These are phyloP conservation scores for Drosophila paulistorum DNA, from an alignment of 1,140 invertebrate genomes.

Conservation along the genomic window DNA sequence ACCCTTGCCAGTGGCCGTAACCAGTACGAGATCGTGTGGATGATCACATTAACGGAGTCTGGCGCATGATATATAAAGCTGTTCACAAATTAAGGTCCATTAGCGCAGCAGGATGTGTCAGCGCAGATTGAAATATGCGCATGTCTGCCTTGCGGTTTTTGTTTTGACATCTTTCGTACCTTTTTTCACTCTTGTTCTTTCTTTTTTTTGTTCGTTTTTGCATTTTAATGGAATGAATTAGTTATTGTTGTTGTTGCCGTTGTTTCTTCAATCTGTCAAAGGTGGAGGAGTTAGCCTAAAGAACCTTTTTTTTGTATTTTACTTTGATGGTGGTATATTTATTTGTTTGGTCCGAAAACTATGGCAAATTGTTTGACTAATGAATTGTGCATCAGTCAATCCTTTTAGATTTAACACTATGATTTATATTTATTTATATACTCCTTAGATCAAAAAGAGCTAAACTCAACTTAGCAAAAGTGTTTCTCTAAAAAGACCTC, in stretches of 20 bases:
- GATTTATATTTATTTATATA: no score
- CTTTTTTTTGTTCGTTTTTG: constrained; percentile 47
- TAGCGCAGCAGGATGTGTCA: constrained; percentile 81
- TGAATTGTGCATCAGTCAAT: no score
- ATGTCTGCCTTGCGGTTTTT: constrained; percentile 74
- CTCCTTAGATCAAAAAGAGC: no score
- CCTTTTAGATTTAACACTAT: no score
- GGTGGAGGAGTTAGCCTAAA: constrained; percentile 5
- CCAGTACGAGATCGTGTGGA: constrained; percentile 64
- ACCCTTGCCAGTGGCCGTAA: constrained; percentile 24
- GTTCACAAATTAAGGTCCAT: constrained; percentile 82
- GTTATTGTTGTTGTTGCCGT: constrained; percentile 13
- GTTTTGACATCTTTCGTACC: constrained; percentile 78
- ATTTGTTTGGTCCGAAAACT: constrained; percentile 48
- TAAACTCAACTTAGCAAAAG: no score
- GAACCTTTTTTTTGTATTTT: constrained; percentile 52
- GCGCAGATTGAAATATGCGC: constrained; percentile 78
- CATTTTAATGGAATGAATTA: constrained; percentile 74
- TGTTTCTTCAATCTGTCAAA: constrained; percentile 4
- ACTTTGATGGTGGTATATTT: constrained; percentile 33
- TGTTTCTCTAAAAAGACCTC: no score
- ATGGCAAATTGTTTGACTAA: constrained; percentile 34
- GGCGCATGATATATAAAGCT: constrained; percentile 80
- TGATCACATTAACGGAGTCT: constrained; percentile 78
- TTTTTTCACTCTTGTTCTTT: constrained; percentile 22